phyloP scores from a whole-genome alignment of 2,113 vertebrate species.

The Neomonachus schauinslandi region DNA sequence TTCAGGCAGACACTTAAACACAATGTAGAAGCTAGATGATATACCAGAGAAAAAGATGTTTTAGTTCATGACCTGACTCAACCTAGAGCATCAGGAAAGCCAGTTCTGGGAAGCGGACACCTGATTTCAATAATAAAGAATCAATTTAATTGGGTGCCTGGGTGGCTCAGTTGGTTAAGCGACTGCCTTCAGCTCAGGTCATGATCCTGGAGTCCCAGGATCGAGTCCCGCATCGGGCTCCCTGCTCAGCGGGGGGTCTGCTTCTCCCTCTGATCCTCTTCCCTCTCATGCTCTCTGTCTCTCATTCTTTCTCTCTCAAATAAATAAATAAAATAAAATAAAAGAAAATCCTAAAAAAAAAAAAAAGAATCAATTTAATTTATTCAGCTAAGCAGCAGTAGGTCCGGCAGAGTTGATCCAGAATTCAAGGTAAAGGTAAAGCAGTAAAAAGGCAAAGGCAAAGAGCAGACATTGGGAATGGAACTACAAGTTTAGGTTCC shows the following conservation, averaged over 20 bases:
- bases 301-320: too few species aligned
- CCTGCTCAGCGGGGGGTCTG: too few species aligned
- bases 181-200: too few species aligned
- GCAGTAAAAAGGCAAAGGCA: not conserved
- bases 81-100: not conserved
- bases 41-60: not conserved
- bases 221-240: too few species aligned
- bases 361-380: conserved; percentile 3
- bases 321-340: too few species aligned
- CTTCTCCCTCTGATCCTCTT: too few species aligned
- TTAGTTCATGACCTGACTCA: not conserved
- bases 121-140: not conserved
- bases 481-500: not conserved
- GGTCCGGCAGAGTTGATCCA: not conserved
- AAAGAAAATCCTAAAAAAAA: too few species aligned
- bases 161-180: too few species aligned
- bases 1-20: not conserved
- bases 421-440: not conserved
- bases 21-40: not conserved
- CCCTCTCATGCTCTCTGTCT: too few species aligned
- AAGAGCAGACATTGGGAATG: not conserved
- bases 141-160: not conserved
- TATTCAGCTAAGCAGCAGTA: not conserved
- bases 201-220: too few species aligned
- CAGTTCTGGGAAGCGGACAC: not conserved